These are phyloP conservation scores for Pocillopora grandis DNA, from an alignment of 92 coral and sea anemone genomes.

Conservation along the genomic window DNA sequence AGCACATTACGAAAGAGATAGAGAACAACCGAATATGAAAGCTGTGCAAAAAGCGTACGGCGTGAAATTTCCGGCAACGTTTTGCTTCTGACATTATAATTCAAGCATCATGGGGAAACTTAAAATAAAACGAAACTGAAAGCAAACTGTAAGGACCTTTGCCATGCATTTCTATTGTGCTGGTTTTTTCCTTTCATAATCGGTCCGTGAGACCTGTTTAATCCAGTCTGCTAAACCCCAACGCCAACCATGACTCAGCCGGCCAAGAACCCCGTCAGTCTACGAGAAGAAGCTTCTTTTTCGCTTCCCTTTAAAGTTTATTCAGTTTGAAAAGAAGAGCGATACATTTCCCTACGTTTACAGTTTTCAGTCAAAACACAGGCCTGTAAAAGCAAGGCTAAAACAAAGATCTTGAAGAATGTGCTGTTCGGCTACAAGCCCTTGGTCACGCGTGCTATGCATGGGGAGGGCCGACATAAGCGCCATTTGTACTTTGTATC, in stretches of 20 bases:
- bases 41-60: not conserved
- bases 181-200: conserved; percentile 14
- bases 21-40: not conserved
- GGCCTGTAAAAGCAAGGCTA: not conserved
- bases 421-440: conserved; percentile 19
- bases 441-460: conserved; percentile 38
- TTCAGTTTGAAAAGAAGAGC: not conserved
- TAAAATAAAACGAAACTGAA: conserved; percentile 20
- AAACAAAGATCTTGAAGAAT: conserved; percentile 31
- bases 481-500: conserved; percentile 1
- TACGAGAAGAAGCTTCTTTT: conserved; percentile 1
- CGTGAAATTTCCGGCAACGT: not conserved
- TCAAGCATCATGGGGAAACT: not conserved
- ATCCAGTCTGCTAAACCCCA: not conserved
- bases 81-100: not conserved
- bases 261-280: conserved; percentile 3
- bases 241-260: conserved; percentile 33
- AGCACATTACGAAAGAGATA: conserved; percentile 26
- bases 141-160: not conserved
- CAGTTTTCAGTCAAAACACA: not conserved
- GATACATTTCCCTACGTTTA: not conserved
- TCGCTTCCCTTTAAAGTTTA: not conserved
- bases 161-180: conserved; percentile 19
- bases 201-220: conserved; percentile 25
- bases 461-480: conserved; percentile 31